Conservation (phyloP, 2,113 vertebrate species). For the Girardinichthys multiradiatus region DNA sequence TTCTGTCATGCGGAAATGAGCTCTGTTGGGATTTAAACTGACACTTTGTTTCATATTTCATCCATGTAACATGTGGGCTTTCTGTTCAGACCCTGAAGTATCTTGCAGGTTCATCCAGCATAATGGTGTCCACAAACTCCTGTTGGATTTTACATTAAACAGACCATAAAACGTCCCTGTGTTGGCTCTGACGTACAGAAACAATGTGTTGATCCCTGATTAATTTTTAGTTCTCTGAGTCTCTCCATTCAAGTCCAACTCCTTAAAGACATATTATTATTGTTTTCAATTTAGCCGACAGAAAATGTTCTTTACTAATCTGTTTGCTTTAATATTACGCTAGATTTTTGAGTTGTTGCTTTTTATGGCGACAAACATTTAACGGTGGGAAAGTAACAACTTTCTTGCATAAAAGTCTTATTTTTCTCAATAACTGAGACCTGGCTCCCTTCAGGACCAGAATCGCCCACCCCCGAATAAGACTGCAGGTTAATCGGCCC, state of each 20-base stretch:
- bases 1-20: slow-evolving; percentile 3
- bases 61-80: background rate
- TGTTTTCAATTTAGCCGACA: no score
- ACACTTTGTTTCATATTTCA: no score
- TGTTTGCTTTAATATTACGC: no score
- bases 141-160: background rate
- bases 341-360: no score
- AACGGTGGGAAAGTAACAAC: background rate
- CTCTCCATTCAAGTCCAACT: no score
- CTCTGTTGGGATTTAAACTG: slow-evolving; percentile 14
- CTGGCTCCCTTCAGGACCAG: no score
- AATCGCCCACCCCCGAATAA: no score
- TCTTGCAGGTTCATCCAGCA: slow-evolving; percentile 31
- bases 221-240: no score
- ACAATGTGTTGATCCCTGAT: background rate
- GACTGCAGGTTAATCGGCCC: background rate
- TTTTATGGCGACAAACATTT: no score
- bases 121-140: background rate
- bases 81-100: background rate
- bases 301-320: no score
- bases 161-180: background rate
- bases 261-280: no score
- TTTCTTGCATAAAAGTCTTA: no score
- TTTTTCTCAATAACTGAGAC: background rate
- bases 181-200: background rate